Conservation (phyloP, 2,797 vertebrate species). For the Cheirogaleus major region DNA sequence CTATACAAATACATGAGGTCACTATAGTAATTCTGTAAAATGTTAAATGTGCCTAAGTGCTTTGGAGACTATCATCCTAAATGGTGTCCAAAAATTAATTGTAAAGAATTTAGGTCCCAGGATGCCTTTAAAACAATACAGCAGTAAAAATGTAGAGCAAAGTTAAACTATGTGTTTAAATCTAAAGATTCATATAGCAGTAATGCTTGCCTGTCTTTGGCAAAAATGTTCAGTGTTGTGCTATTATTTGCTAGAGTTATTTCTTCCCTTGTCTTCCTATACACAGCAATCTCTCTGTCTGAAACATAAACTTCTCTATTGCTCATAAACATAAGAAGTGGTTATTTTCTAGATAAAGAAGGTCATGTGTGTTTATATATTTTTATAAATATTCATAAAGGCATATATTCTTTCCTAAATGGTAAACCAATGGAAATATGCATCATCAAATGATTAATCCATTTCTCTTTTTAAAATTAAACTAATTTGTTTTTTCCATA, state of each 20-base stretch:
- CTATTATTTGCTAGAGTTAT: slow-evolving; percentile 50
- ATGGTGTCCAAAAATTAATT: slow-evolving; percentile 64
- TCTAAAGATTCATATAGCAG: background rate
- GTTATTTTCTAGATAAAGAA: slow-evolving; percentile 46
- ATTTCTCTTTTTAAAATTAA: slow-evolving; percentile 61
- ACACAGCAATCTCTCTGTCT: slow-evolving; percentile 39
- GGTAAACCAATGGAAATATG: background rate
- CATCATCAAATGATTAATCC: slow-evolving; percentile 53
- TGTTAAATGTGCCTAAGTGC: slow-evolving; percentile 53
- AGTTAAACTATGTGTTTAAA: slow-evolving; percentile 59
- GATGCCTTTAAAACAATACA: slow-evolving; percentile 56
- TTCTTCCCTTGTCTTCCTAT: slow-evolving; percentile 52
- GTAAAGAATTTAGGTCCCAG: slow-evolving; percentile 52
- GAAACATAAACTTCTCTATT: slow-evolving; percentile 30
- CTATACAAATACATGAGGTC: slow-evolving; percentile 68
- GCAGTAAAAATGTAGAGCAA: slow-evolving; percentile 57
- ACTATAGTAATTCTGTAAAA: slow-evolving; percentile 62
- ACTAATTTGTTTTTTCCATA: slow-evolving; percentile 57
- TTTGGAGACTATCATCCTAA: slow-evolving; percentile 43
- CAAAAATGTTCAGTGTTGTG: background rate
- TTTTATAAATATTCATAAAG: slow-evolving; percentile 54
- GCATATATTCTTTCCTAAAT: background rate
- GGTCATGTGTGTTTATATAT: slow-evolving; percentile 38
- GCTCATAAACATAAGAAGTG: slow-evolving; percentile 34
- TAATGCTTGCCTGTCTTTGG: background rate